Base-by-base conservation (phyloP, 2,113 vertebrate genomes). In the Periophthalmodon schlosseri region DNA sequence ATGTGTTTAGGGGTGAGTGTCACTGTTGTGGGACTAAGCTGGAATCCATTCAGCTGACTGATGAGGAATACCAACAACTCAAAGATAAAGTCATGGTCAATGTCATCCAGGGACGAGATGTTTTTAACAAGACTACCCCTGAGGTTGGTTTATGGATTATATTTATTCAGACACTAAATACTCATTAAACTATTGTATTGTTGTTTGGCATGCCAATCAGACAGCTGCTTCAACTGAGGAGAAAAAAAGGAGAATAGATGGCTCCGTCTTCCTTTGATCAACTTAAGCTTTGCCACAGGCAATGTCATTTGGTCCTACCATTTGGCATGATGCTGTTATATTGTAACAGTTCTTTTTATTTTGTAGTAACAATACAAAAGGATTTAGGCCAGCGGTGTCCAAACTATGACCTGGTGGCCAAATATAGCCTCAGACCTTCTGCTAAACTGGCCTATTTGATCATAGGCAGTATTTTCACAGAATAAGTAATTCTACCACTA, bases 61-160 rank as follows among this genome's bases (percentile, higher is more conserved):
- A 88, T 70, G 95, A 96, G 78, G 96, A 99, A 28, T 99, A 98
- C 81, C 83, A 77, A 2, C 85, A 89, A 73, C 94, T 99, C 69
- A 96, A 94, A n/a, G 88, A 91, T 80, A 91, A 78, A 81, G 92
- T 99, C 87, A 93, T 96, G 90, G 88, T 23, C 0, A 93, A 96
- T 0, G 91, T 99, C 80, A 97, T 99, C 69, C 90, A 96, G 76
- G 97, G 97, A 16, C 82, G 24, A 34, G 96, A 99, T 74, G 88
- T 94, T 69, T 99, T 96, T 44, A 95, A 88, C 13, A 99, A 99
- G 91, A 99, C 97, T 3, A 98, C 93, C 39, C 97, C 97, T 7
- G 70, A 95, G 95, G 98, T 68, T 68, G 44, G 66, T 68, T 47
- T n/a, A 68, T 21, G 9, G 21, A 67, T 39, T 33, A 15, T 5